These are phyloP conservation scores for Fabriciana adippe DNA, from an alignment of 2,888 invertebrate species.

Conservation along the genomic window DNA sequence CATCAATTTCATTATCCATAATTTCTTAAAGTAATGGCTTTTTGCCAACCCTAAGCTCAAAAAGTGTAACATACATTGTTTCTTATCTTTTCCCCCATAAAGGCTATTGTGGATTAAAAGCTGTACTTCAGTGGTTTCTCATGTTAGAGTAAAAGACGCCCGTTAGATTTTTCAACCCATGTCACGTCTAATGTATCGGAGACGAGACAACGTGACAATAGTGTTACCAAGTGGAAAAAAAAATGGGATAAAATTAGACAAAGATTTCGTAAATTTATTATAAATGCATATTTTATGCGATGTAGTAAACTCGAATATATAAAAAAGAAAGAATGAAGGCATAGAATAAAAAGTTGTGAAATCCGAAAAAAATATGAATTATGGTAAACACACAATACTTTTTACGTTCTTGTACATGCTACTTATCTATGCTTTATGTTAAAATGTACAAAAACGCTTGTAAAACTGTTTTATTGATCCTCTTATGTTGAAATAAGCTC, in stretches of 20 bases:
- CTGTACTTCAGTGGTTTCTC: slow-evolving; percentile 10
- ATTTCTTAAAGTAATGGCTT: too few species aligned
- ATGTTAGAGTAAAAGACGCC: neutral
- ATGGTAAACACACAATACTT: slow-evolving; percentile 5
- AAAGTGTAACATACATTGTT: neutral
- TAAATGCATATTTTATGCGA: too few species aligned
- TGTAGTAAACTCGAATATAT: too few species aligned
- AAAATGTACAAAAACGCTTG: neutral
- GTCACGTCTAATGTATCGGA: slow-evolving; percentile 31
- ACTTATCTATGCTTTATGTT: slow-evolving; percentile 9
- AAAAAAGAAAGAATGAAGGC: too few species aligned
- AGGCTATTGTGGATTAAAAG: neutral
- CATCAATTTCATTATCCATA: too few species aligned
- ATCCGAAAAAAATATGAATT: too few species aligned
- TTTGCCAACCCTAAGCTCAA: neutral
- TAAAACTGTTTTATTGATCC: slow-evolving; percentile 7
- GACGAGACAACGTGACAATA: slow-evolving; percentile 30
- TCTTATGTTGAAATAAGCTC: slow-evolving; percentile 6
- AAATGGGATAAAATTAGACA: neutral
- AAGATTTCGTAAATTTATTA: neutral
- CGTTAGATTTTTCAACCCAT: slow-evolving; percentile 20
- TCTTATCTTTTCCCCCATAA: slow-evolving; percentile 3
- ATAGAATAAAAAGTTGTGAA: too few species aligned
- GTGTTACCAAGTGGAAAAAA: neutral
- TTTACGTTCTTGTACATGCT: slow-evolving; percentile 10